These are phyloP conservation scores for Bombus polaris DNA, from an alignment of 1,140 invertebrate genomes.

Conservation along the genomic window DNA sequence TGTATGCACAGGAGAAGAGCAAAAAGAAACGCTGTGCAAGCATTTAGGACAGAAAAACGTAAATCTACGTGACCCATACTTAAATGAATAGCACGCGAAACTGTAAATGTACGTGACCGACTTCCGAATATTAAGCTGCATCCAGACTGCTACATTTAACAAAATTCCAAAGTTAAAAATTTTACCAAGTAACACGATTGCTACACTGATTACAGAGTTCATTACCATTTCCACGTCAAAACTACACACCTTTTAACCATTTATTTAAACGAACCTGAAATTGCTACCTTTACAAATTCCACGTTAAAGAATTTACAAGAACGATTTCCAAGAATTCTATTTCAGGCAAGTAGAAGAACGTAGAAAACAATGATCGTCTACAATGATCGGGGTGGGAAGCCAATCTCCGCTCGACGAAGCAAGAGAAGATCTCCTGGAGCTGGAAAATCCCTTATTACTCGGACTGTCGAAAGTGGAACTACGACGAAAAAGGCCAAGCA, in stretches of 20 bases:
- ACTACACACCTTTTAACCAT: neutral
- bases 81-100: no score
- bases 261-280: neutral
- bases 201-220: neutral
- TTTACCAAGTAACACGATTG: neutral
- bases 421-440: neutral
- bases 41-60: no score
- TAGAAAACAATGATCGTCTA: constrained; percentile 1
- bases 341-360: no score
- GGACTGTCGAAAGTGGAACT: constrained; percentile 48
- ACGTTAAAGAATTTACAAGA: neutral
- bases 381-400: neutral
- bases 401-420: neutral
- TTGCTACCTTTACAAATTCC: neutral
- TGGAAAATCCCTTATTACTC: constrained; percentile 22
- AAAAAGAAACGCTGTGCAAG: no score
- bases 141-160: neutral
- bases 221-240: neutral
- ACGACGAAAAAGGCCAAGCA: constrained; percentile 6
- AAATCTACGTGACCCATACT: no score
- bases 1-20: no score
- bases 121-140: neutral
- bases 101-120: no score
- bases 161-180: neutral
- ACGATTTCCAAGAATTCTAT: neutral